Evolutionary conservation across 2,113 vertebrate genomes (phyloP), one percentile per base, ranked within the genome.

Genomic region (Sinosuthora webbiana): DNA sequence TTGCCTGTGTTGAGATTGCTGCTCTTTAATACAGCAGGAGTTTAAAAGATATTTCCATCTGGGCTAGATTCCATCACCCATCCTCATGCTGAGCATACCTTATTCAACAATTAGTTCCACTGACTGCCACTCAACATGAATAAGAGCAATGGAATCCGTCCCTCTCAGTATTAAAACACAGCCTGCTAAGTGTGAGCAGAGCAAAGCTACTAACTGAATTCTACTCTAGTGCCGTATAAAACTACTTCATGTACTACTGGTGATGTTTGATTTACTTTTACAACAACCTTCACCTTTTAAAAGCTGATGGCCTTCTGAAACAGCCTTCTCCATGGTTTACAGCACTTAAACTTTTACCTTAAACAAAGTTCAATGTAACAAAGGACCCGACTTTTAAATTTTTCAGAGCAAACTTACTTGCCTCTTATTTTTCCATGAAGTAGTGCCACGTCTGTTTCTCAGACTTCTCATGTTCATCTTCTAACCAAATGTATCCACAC

Each of bases 61-160:
- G 90, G 87, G 74, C 78, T 79, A 77, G 90, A 93, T 94, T 94
- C 84, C 75, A 83, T 85, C 55, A 77, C 67, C 59, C 71, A 77
- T 95, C 50, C 85, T 83, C 90, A 92, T 56, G 85, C 92, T 96
- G 96, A 94, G 90, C 82, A 86, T 94, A 96, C 92, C 83, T 95
- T 77, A 95, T 70, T 83, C 93, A 90, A 90, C 82, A 86, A 93
- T 93, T 94, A 95, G 95, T 96, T 95, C 90, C 93, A 91, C 75
- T 94, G 92, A 91, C 78, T 91, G 55, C 55, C 90, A 67, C 55
- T 70, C 59, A 91, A 50, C 28, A 10, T 70, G 88, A 95, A 28
- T 84, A 93, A 93, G 35, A 87, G 47, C 87, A 92, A 90, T 86
- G 90, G 84, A 95, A 95, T 94, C 85, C 2, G 1, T 59, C 42